phyloP scores from a whole-genome alignment of 2,888 invertebrate genomes.

The Pseudococcus longispinus region DNA sequence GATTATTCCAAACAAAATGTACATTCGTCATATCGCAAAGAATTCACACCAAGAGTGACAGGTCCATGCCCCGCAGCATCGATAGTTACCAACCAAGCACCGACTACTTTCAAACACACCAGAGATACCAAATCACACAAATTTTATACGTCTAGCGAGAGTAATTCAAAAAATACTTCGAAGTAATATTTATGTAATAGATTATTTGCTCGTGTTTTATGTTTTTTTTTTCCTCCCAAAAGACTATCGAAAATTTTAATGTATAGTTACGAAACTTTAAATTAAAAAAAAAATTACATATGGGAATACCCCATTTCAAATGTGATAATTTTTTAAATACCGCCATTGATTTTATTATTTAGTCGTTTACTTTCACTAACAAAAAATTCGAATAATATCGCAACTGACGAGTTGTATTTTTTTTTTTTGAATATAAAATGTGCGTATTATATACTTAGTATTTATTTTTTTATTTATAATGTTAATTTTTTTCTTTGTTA shows the following conservation, averaged over 20 bases:
- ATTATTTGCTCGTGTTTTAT: neutral
- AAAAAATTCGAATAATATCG: neutral
- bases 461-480: neutral
- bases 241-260: neutral
- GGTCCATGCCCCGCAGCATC: slow-evolving; percentile 83
- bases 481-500: slow-evolving; percentile 37
- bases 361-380: neutral
- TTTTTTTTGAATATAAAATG: neutral
- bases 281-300: neutral
- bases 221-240: neutral
- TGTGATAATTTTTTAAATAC: slow-evolving; percentile 12
- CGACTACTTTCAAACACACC: slow-evolving; percentile 82
- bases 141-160: slow-evolving; percentile 74
- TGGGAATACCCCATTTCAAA: neutral
- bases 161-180: neutral
- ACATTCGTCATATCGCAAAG: slow-evolving; percentile 71
- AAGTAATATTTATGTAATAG: neutral
- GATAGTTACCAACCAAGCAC: slow-evolving; percentile 71
- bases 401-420: neutral
- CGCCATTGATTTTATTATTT: neutral
- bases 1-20: slow-evolving; percentile 62
- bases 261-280: neutral
- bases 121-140: slow-evolving; percentile 85
- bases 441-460: slow-evolving; percentile 4
- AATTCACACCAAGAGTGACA: slow-evolving; percentile 74